Evolutionary conservation across 2,888 invertebrate species (phyloP).

Genomic region (Drymonia ruficornis): DNA sequence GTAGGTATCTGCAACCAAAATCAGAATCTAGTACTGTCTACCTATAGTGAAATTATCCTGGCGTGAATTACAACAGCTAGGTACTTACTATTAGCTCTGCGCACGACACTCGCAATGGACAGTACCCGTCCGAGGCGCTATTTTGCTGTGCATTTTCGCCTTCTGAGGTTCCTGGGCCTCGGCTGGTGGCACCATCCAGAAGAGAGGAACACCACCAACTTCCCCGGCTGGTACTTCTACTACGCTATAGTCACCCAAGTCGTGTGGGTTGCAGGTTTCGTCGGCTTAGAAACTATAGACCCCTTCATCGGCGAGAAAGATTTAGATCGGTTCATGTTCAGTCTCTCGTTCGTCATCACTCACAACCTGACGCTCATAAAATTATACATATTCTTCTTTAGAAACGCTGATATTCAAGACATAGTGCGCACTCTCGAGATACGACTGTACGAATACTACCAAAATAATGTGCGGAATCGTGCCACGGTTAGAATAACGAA

Average conservation of each 20-base stretch:
- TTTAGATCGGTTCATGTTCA: slow-evolving; percentile 77
- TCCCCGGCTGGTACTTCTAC: slow-evolving; percentile 68
- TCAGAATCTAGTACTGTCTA: too few relatives aligned
- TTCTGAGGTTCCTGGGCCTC: slow-evolving; percentile 68
- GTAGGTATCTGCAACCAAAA: too few relatives aligned
- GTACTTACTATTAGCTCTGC: too few relatives aligned
- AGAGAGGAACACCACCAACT: slow-evolving; percentile 63
- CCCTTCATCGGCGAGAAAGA: slow-evolving; percentile 78
- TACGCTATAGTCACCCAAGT: slow-evolving; percentile 70
- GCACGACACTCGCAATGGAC: background rate
- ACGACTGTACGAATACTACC: slow-evolving; percentile 65
- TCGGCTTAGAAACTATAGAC: slow-evolving; percentile 76
- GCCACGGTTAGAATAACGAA: slow-evolving; percentile 59
- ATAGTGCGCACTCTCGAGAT: slow-evolving; percentile 69
- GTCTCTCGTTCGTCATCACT: slow-evolving; percentile 77
- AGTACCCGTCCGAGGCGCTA: slow-evolving; percentile 57
- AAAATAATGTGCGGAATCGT: slow-evolving; percentile 60
- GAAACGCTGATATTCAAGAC: slow-evolving; percentile 68
- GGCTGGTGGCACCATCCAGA: slow-evolving; percentile 82
- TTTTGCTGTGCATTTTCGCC: slow-evolving; percentile 64
- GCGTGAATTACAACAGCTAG: background rate
- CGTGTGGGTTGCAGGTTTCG: slow-evolving; percentile 74
- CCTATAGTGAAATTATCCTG: background rate
- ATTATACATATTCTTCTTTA: slow-evolving; percentile 73
- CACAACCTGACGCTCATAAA: slow-evolving; percentile 76